phyloP scores from a whole-genome alignment of 2,888 invertebrate genomes.

The Drosophila picticornis region DNA sequence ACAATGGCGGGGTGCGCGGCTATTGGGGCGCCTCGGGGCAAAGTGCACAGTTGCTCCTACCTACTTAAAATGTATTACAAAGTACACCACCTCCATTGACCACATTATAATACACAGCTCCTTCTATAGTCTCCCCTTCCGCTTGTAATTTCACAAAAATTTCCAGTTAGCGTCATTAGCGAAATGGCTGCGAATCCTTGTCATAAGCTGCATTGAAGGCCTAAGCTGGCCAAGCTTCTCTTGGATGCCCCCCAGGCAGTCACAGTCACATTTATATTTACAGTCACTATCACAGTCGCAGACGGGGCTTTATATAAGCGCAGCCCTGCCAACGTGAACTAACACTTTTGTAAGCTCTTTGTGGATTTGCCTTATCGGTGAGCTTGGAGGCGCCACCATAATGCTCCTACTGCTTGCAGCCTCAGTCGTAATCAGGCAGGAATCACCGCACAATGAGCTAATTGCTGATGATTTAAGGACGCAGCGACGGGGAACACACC shows the following conservation, averaged over 20 bases:
- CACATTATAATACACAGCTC: background rate
- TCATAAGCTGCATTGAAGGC: constrained; percentile 56
- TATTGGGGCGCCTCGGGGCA: constrained; percentile 6
- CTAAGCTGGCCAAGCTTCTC: constrained; percentile 35
- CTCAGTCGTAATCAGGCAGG: constrained; percentile 20
- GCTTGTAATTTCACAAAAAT: constrained; percentile 10
- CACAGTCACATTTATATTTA: background rate
- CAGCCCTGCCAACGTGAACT: constrained; percentile 4
- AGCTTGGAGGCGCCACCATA: constrained; percentile 15
- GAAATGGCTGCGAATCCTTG: constrained; percentile 36
- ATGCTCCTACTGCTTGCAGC: constrained; percentile 7
- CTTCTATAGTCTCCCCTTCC: background rate
- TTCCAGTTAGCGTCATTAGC: constrained; percentile 57
- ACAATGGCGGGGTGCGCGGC: constrained; percentile 34
- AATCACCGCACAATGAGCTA: constrained; percentile 33
- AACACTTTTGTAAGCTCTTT: constrained; percentile 76
- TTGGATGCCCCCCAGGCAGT: constrained; percentile 12
- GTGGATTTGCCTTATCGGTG: constrained; percentile 56
- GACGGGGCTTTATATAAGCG: constrained; percentile 44
- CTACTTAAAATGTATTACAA: background rate
- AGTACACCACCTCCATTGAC: constrained; percentile 10
- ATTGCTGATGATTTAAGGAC: constrained; percentile 48
- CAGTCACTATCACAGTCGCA: background rate
- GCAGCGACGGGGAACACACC: constrained; percentile 31
- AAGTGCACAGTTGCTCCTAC: constrained; percentile 9